These are phyloP conservation scores for Drosophila putrida DNA, from an alignment of 2,888 invertebrate species.

Conservation along the genomic window DNA sequence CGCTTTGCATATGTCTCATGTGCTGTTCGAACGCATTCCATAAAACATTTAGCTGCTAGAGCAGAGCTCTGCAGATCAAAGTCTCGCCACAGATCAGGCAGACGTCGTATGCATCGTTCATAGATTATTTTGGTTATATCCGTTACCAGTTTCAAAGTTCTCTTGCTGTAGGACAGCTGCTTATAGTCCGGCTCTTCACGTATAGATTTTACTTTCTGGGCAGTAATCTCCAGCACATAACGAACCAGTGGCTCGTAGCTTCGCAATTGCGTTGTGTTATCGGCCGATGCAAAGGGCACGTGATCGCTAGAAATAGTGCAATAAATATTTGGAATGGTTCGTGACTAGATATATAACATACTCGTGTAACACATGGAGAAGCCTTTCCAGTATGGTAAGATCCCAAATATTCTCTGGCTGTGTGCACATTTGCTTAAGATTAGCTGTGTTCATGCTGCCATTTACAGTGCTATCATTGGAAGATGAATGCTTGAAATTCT, in stretches of 20 bases:
- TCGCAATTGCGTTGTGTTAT: constrained; percentile 85
- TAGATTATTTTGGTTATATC: constrained; percentile 83
- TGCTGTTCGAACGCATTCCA: constrained; percentile 83
- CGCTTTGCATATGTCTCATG: constrained; percentile 79
- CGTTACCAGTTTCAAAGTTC: constrained; percentile 78
- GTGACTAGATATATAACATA: constrained; percentile 46
- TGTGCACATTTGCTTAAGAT: constrained; percentile 76
- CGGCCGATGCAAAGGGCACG: constrained; percentile 86
- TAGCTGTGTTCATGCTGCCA: constrained; percentile 76
- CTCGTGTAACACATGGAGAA: constrained; percentile 82
- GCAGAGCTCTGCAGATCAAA: constrained; percentile 86
- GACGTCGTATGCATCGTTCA: constrained; percentile 85
- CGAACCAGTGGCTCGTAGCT: constrained; percentile 86
- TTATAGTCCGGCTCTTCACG: constrained; percentile 82
- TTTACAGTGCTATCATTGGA: constrained; percentile 62
- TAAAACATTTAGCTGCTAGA: constrained; percentile 87
- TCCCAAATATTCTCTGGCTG: constrained; percentile 84
- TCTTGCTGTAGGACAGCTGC: constrained; percentile 81
- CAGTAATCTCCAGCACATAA: constrained; percentile 86
- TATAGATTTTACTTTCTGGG: constrained; percentile 70
- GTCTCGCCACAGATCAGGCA: constrained; percentile 85
- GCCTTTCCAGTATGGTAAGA: constrained; percentile 76
- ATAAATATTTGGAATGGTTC: neutral
- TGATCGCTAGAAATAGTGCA: constrained; percentile 82
- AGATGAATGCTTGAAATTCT: constrained; percentile 51